phyloP scores from a whole-genome alignment of 2,888 invertebrate species.

The Polylopha cassiicola region DNA sequence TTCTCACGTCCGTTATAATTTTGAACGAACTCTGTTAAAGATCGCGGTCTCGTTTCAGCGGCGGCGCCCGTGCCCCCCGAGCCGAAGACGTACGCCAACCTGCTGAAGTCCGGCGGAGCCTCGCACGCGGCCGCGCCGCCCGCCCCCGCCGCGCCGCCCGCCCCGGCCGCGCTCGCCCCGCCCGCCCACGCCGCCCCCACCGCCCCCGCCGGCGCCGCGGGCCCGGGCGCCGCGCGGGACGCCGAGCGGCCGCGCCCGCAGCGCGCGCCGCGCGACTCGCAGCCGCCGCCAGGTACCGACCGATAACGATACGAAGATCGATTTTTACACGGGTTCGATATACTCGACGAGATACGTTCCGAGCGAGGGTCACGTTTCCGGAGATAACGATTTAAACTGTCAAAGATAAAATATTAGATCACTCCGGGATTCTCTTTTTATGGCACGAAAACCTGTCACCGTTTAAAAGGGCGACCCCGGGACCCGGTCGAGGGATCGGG shows the following conservation, averaged over 20 bases:
- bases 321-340: too few relatives aligned
- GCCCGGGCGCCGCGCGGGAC: constrained; percentile 34
- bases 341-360: too few relatives aligned
- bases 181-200: constrained; percentile 28
- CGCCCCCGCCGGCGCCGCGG: constrained; percentile 31
- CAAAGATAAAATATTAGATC: too few relatives aligned
- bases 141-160: constrained; percentile 31
- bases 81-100: constrained; percentile 92
- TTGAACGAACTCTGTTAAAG: too few relatives aligned
- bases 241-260: constrained; percentile 25
- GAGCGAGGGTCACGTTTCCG: too few relatives aligned
- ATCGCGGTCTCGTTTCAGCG: constrained; percentile 24
- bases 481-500: too few relatives aligned
- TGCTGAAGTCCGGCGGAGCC: constrained; percentile 84
- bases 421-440: too few relatives aligned
- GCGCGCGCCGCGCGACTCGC: constrained; percentile 23
- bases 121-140: constrained; percentile 34
- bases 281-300: constrained; percentile 21
- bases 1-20: too few relatives aligned
- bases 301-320: not conserved
- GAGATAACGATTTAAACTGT: too few relatives aligned
- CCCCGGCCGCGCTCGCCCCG: constrained; percentile 30
- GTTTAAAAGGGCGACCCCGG: too few relatives aligned
- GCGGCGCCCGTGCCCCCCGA: constrained; percentile 68
- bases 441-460: too few relatives aligned